Evolutionary conservation across 2,113 vertebrate species (phyloP).

Genomic region (Hippotragus niger): DNA sequence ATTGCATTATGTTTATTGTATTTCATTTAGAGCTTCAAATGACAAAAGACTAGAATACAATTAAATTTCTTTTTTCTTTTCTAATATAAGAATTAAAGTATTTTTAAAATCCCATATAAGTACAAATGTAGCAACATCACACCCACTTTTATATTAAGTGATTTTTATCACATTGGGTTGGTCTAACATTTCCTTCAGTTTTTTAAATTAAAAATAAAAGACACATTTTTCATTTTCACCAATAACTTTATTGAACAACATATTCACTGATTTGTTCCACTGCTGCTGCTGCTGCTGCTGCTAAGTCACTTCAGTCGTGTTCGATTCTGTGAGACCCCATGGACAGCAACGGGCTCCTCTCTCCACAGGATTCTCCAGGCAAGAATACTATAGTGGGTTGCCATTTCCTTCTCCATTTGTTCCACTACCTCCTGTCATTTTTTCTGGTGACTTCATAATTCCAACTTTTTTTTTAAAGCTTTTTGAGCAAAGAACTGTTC

Average conservation of each 20-base stretch:
- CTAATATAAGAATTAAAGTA: background rate
- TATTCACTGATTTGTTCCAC: background rate
- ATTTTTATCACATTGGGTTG: background rate
- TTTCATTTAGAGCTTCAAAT: background rate
- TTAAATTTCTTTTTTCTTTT: background rate
- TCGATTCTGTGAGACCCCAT: background rate
- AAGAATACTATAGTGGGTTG: background rate
- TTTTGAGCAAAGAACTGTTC: background rate
- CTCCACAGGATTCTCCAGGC: background rate
- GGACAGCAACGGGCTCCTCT: background rate
- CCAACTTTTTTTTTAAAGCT: background rate
- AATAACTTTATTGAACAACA: background rate
- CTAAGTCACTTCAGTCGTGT: background rate
- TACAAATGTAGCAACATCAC: background rate
- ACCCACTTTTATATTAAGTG: background rate
- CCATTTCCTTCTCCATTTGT: background rate
- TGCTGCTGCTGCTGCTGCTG: background rate
- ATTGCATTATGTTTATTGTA: background rate
- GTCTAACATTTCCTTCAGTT: background rate
- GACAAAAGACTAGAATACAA: background rate
- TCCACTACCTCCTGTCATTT: background rate
- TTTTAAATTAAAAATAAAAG: background rate
- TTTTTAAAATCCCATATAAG: background rate
- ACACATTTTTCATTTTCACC: background rate
- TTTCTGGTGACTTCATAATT: background rate